A percentile compares a stretch with the other conserved stretches of the same genome.
These are phyloP conservation scores for Marcusenius ussheri DNA, from an alignment of 2,113 vertebrate species.

Conservation along the genomic window DNA sequence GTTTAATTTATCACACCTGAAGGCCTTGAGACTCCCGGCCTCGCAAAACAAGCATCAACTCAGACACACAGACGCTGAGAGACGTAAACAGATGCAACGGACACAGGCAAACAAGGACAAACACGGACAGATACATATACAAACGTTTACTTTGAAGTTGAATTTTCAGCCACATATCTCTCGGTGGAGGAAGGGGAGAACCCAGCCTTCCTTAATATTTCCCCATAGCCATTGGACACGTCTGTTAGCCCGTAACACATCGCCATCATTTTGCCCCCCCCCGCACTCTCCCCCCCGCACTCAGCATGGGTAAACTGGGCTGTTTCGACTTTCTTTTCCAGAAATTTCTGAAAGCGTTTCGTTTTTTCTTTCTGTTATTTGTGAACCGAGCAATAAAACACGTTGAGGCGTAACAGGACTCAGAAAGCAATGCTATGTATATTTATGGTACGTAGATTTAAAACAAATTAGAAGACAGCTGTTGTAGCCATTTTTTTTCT, in stretches of 20 bases:
- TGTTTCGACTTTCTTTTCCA: neutral
- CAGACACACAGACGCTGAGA: neutral
- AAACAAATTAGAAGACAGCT: neutral
- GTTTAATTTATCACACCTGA: neutral
- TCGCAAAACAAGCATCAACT: neutral
- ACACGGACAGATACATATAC: neutral
- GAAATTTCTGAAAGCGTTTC: neutral
- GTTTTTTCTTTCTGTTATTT: neutral
- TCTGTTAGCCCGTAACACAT: neutral
- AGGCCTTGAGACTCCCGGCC: neutral
- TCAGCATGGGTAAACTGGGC: neutral
- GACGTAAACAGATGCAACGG: neutral
- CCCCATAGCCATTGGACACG: neutral
- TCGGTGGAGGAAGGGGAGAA: neutral
- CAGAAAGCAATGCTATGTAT: neutral
- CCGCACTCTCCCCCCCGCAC: neutral
- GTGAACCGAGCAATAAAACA: neutral
- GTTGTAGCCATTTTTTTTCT: neutral
- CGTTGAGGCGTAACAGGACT: neutral
- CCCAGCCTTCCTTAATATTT: neutral
- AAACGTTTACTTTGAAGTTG: neutral
- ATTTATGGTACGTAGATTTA: neutral
- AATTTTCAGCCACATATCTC: neutral
- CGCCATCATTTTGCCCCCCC: neutral
- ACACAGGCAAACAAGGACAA: neutral